These are phyloP conservation scores for Pseudoips prasinana DNA, from an alignment of 2,888 invertebrate species.

Conservation along the genomic window DNA sequence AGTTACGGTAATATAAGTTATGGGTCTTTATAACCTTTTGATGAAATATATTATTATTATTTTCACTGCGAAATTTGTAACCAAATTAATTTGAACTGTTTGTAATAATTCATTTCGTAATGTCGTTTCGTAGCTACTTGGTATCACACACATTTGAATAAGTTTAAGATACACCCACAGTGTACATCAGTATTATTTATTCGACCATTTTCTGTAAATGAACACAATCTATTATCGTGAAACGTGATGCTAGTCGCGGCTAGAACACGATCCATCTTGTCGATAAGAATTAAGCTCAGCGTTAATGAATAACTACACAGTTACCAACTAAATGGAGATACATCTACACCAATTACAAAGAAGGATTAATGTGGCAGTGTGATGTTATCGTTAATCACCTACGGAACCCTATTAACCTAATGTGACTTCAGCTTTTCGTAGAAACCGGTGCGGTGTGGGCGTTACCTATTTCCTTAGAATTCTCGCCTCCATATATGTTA, in stretches of 20 bases:
- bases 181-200: background rate
- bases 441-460: constrained; percentile 25
- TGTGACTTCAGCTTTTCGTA: constrained; percentile 9
- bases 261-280: constrained; percentile 20
- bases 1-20: too few relatives aligned
- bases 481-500: constrained; percentile 28
- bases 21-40: too few relatives aligned
- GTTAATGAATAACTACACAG: constrained; percentile 22
- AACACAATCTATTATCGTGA: constrained; percentile 15
- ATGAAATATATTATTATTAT: too few relatives aligned
- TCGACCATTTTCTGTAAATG: constrained; percentile 7
- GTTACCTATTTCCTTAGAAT: constrained; percentile 33
- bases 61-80: too few relatives aligned
- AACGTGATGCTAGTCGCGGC: constrained; percentile 7
- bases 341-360: constrained; percentile 28
- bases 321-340: constrained; percentile 27
- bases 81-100: too few relatives aligned
- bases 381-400: constrained; percentile 31
- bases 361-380: constrained; percentile 16
- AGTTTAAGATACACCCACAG: constrained; percentile 2
- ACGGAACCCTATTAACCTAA: constrained; percentile 29
- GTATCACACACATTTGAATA: too few relatives aligned
- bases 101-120: too few relatives aligned
- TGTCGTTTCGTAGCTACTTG: too few relatives aligned
- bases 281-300: constrained; percentile 20